A percentile compares a stretch with the other conserved stretches of the same genome.
These are phyloP conservation scores for Albula glossodonta DNA, from an alignment of 2,113 vertebrate species.

Conservation along the genomic window DNA sequence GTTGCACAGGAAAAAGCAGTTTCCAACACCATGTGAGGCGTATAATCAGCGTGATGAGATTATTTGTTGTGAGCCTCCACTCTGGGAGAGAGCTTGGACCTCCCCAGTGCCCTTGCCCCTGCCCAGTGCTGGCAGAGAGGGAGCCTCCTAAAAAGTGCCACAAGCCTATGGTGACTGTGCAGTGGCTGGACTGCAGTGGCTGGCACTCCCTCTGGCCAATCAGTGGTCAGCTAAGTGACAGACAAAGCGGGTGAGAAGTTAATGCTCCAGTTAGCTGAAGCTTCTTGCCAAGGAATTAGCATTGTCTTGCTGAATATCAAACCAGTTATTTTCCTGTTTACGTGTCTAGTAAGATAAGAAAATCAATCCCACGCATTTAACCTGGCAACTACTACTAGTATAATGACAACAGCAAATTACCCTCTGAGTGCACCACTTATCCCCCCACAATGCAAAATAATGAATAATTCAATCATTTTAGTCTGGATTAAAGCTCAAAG, in stretches of 20 bases:
- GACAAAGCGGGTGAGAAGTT: slow-evolving; percentile 35
- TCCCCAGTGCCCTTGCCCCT: neutral
- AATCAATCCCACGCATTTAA: no score
- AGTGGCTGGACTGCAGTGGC: slow-evolving; percentile 16
- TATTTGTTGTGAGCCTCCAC: neutral
- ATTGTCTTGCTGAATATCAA: neutral
- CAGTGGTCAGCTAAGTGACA: slow-evolving; percentile 32
- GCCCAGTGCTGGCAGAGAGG: neutral
- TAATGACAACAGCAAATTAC: no score
- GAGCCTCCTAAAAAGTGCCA: neutral
- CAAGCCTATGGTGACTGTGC: neutral
- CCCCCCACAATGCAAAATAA: no score
- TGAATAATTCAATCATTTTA: no score
- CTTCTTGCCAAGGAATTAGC: slow-evolving; percentile 1
- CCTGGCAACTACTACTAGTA: no score
- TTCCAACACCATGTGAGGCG: neutral
- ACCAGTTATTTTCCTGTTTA: neutral
- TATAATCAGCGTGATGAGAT: neutral
- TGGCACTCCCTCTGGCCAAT: slow-evolving; percentile 34
- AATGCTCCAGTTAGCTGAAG: slow-evolving; percentile 39
- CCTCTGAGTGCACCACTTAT: no score
- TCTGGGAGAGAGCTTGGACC: neutral
- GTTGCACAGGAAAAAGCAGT: neutral
- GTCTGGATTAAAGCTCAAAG: no score
- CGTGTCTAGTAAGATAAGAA: no score